Evolutionary conservation across 2,797 vertebrate species (phyloP), one percentile per base, ranked within the genome.

Genomic region (Lycodopsis pacificus): DNA sequence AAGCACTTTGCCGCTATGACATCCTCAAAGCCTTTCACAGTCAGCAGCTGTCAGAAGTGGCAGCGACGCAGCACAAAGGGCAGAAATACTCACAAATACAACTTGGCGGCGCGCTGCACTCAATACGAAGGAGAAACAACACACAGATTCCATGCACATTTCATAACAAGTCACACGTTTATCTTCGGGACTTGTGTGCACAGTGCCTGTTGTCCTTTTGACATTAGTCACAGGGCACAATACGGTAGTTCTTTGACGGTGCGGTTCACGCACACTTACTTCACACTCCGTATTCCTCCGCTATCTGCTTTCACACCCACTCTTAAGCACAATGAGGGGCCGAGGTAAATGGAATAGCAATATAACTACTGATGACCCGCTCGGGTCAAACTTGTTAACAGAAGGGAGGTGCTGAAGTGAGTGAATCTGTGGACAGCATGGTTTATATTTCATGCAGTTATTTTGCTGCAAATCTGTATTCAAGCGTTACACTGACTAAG

Each of bases 351-450:
- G 59, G 69, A 89, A 85, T 19, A 78, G 71, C 73, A 71, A 70
- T 76, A 66, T 76, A 88, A 90, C 87, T 85, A 78, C 73, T 11
- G 58, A 76, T 81, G 89, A 87, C 87, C 86, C 34, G 42, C 44
- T 78, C 83, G 80, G 85, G 85, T 89, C 88, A 65, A 80, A 89
- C 84, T 78, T 87, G 85, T 91, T 83, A 88, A 83, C 68, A 88
- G 82, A 89, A 75, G 78, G 68, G 61, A 81, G 65, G 82, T 5
- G 49, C 2, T 51, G 49, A 22, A 53, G 49, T 51, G 51, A 56
- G 13, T 56, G 51, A 48, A 66, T 71, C 40, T 65, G 2, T 32
- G 72, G 51, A 73, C 65, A 53, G 56, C 71, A 34, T 71, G 73
- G 30, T 85, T 74, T 12, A 68, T 49, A 59, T 65, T 63, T 63